Evolutionary conservation across 2,888 invertebrate genomes (phyloP).

Genomic region (Epinotia brunnichana): DNA sequence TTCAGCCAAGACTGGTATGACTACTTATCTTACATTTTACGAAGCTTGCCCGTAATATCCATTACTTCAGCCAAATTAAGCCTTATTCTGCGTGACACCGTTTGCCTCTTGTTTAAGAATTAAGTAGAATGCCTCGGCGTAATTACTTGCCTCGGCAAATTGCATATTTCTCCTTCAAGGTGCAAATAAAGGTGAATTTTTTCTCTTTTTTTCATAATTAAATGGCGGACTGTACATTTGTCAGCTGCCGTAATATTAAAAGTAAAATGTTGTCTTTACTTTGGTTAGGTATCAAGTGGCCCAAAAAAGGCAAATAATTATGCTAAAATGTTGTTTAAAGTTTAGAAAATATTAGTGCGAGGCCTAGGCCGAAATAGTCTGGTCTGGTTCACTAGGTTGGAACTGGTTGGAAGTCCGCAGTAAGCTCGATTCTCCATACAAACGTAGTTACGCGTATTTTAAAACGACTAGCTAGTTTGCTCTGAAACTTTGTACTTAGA

Average conservation of each 20-base stretch:
- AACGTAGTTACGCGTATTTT: too few relatives aligned
- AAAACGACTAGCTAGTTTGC: too few relatives aligned
- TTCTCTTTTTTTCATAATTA: conserved; percentile 40
- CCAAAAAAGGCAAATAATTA: not conserved
- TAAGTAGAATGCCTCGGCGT: conserved; percentile 57
- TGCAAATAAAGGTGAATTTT: conserved; percentile 36
- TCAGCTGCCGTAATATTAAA: conserved; percentile 30
- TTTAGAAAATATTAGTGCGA: not conserved
- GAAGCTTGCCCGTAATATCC: conserved; percentile 62
- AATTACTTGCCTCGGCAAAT: conserved; percentile 63
- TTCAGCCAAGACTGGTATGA: conserved; percentile 50
- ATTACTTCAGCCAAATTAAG: conserved; percentile 74
- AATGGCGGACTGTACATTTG: conserved; percentile 34
- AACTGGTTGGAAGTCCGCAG: too few relatives aligned
- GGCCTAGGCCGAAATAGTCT: too few relatives aligned
- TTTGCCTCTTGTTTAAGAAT: conserved; percentile 69
- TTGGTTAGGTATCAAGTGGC: not conserved
- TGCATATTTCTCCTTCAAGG: conserved; percentile 54
- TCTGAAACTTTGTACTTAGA: too few relatives aligned
- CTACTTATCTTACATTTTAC: conserved; percentile 61
- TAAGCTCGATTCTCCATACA: too few relatives aligned
- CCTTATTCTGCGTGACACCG: conserved; percentile 74
- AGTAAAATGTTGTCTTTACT: conserved; percentile 37
- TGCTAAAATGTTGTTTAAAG: conserved; percentile 4
- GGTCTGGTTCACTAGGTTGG: too few relatives aligned